A percentile compares a stretch with the other conserved stretches of the same genome.
phyloP scores from a whole-genome alignment of 1,140 invertebrate genomes.

The Zaprionus taronus region DNA sequence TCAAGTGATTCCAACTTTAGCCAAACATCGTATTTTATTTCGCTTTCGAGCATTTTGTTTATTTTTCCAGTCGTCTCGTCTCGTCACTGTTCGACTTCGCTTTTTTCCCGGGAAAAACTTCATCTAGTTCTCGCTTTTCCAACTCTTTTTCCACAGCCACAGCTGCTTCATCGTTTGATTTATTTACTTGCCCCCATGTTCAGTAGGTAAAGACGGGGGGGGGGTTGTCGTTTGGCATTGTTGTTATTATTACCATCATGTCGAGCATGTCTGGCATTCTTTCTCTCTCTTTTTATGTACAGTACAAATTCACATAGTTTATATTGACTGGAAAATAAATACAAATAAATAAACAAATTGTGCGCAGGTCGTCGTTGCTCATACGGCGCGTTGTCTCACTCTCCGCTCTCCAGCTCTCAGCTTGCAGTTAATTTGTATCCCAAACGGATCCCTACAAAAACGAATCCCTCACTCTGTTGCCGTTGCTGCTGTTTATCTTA shows the following conservation, averaged over 20 bases:
- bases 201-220: neutral
- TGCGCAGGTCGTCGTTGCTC: slow-evolving; percentile 42
- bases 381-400: slow-evolving; percentile 68
- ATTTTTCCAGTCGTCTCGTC: slow-evolving; percentile 54
- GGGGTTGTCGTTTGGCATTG: slow-evolving; percentile 23
- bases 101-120: slow-evolving; percentile 54
- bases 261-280: slow-evolving; percentile 35
- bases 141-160: slow-evolving; percentile 20
- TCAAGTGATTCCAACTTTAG: slow-evolving; percentile 5
- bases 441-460: neutral
- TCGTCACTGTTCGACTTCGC: slow-evolving; percentile 37
- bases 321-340: slow-evolving; percentile 83
- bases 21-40: slow-evolving; percentile 21
- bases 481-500: slow-evolving; percentile 56
- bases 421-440: slow-evolving; percentile 67
- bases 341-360: slow-evolving; percentile 77
- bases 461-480: neutral
- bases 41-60: slow-evolving; percentile 50
- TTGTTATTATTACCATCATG: slow-evolving; percentile 53
- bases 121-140: slow-evolving; percentile 21
- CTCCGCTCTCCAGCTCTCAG: neutral
- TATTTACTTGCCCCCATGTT: slow-evolving; percentile 68
- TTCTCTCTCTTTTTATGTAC: slow-evolving; percentile 63
- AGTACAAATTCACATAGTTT: slow-evolving; percentile 80
- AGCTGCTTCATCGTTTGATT: slow-evolving; percentile 62